Evolutionary conservation across 2,797 vertebrate species (phyloP).

Genomic region (Lophura swinhoii): DNA sequence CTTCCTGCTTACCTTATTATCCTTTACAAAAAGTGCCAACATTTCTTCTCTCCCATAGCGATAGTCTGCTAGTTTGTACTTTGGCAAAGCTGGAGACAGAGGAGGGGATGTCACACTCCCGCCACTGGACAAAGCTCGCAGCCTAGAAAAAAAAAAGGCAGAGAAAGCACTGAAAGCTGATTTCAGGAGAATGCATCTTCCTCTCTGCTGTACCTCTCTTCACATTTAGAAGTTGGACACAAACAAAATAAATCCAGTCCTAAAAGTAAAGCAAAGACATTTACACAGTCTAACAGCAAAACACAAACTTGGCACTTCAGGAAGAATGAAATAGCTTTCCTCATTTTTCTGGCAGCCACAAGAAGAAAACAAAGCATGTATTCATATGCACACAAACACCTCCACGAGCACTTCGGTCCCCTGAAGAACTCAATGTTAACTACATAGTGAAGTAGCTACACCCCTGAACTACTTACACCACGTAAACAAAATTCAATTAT

Average conservation of each 20-base stretch:
- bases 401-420: not conserved
- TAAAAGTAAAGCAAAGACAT: not conserved
- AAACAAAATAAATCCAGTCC: not conserved
- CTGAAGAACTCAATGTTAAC: not conserved
- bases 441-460: not conserved
- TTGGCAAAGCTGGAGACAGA: conserved; percentile 97
- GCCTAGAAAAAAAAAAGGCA: conserved; percentile 80
- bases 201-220: not conserved
- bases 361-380: not conserved
- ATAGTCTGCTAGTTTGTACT: conserved; percentile 99
- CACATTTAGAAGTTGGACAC: not conserved
- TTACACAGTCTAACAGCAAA: not conserved
- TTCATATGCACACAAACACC: not conserved
- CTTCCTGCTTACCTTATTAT: conserved; percentile 90
- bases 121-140: conserved; percentile 95
- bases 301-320: not conserved
- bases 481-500: not conserved
- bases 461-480: not conserved
- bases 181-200: not conserved
- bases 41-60: conserved; percentile 99
- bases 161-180: not conserved
- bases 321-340: not conserved
- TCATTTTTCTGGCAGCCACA: not conserved
- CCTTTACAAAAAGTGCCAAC: conserved; percentile 99
- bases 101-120: conserved; percentile 92